Percentiles rank a stretch among this genome's conserved stretches.
These are phyloP conservation scores for Alcis repandata DNA, from an alignment of 2,888 invertebrate genomes.

Conservation along the genomic window DNA sequence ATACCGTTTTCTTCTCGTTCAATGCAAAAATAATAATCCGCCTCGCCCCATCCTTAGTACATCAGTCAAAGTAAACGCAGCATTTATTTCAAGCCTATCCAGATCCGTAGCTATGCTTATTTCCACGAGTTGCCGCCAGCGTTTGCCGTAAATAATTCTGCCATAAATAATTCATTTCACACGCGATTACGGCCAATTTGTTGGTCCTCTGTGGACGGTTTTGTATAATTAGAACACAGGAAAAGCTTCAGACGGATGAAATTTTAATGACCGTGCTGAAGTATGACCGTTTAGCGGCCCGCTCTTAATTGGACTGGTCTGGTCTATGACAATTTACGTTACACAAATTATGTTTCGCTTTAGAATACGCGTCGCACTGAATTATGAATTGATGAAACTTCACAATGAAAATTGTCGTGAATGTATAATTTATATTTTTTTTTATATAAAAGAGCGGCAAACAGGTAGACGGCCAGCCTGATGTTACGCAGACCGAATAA, in stretches of 20 bases:
- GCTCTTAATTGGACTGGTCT: slow-evolving; percentile 1
- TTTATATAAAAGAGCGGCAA: too few relatives aligned
- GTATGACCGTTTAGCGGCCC: slow-evolving; percentile 1
- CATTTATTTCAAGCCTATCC: slow-evolving; percentile 32
- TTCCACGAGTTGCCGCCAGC: slow-evolving; percentile 21
- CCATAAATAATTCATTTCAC: slow-evolving; percentile 37
- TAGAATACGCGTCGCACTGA: too few relatives aligned
- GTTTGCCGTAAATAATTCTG: slow-evolving; percentile 32
- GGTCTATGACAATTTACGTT: background rate
- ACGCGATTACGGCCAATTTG: slow-evolving; percentile 24
- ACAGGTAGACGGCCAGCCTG: too few relatives aligned
- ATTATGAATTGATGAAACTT: too few relatives aligned
- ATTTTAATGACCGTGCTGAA: slow-evolving; percentile 15
- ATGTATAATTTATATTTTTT: too few relatives aligned
- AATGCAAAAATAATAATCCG: too few relatives aligned
- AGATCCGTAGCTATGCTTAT: slow-evolving; percentile 20
- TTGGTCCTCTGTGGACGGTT: slow-evolving; percentile 21
- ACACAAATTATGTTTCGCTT: too few relatives aligned
- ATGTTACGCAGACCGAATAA: too few relatives aligned
- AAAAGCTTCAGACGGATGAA: slow-evolving; percentile 26
- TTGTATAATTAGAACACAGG: slow-evolving; percentile 33
- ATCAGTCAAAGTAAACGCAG: slow-evolving; percentile 12
- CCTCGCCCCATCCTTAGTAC: slow-evolving; percentile 17
- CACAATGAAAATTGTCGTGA: too few relatives aligned
- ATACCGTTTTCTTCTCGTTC: too few relatives aligned